These are phyloP conservation scores for Rhabditoides inermis DNA, from an alignment of 2,888 invertebrate species.

Conservation along the genomic window DNA sequence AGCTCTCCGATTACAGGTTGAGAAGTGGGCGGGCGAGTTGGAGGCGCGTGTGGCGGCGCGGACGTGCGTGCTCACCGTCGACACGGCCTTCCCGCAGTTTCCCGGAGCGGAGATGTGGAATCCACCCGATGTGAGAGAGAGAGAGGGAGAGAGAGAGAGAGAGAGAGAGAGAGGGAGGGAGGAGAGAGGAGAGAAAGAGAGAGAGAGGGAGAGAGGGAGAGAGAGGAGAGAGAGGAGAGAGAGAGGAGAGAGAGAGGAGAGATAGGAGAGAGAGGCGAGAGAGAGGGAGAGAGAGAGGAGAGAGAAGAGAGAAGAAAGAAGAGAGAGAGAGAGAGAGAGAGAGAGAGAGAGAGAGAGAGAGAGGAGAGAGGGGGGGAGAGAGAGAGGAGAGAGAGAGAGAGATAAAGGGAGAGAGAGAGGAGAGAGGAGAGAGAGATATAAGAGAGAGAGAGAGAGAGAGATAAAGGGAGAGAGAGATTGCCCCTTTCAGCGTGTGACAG, in stretches of 20 bases:
- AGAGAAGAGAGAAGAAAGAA: not conserved
- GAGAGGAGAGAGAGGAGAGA: conserved; percentile 24
- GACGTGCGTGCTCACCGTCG: conserved; percentile 43
- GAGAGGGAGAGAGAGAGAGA: not conserved
- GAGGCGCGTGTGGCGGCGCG: conserved; percentile 30
- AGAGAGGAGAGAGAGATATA: conserved; percentile 19
- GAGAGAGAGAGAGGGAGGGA: not conserved
- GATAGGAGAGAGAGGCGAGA: too few species aligned
- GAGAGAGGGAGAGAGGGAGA: not conserved
- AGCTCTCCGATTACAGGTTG: not conserved
- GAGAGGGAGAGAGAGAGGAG: not conserved
- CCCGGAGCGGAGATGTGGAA: conserved; percentile 86
- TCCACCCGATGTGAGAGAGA: conserved; percentile 68
- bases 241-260: not conserved
- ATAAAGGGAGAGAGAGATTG: not conserved
- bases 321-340: conserved; percentile 52
- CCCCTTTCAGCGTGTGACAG: conserved; percentile 56
- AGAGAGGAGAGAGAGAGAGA: not conserved
- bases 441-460: not conserved
- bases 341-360: not conserved
- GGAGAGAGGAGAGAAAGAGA: not conserved
- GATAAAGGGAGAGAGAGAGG: not conserved
- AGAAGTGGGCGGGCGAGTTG: conserved; percentile 36
- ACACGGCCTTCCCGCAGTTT: conserved; percentile 48
- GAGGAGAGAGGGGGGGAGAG: not conserved